Percentiles rank a stretch among this genome's conserved stretches.
Evolutionary conservation across 2,797 vertebrate genomes (phyloP).

Genomic region (Pangasius sanitwongsei): DNA sequence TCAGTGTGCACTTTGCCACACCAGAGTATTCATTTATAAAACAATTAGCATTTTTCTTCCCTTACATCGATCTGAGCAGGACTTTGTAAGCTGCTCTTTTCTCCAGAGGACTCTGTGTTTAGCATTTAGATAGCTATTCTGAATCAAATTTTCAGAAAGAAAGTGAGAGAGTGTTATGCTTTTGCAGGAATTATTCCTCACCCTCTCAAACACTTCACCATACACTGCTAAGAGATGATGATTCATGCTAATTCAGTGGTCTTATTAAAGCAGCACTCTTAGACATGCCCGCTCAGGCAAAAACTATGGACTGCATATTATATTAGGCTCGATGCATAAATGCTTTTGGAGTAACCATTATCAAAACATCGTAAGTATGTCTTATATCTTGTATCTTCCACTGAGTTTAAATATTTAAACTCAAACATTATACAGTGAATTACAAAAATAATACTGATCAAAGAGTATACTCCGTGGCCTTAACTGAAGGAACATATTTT

Average conservation of each 20-base stretch:
- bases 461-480: neutral
- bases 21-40: constrained; percentile 47
- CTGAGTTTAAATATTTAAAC: neutral
- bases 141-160: constrained; percentile 33
- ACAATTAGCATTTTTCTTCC: constrained; percentile 48
- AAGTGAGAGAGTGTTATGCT: constrained; percentile 8
- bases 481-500: neutral
- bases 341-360: neutral
- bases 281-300: neutral
- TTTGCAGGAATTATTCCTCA: constrained; percentile 4
- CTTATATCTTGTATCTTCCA: neutral
- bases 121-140: constrained; percentile 57
- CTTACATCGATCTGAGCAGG: constrained; percentile 35
- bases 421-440: neutral
- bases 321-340: neutral
- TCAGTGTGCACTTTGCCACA: constrained; percentile 33
- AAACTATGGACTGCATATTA: neutral
- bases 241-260: neutral
- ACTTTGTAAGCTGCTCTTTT: constrained; percentile 38
- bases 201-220: neutral
- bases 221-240: neutral
- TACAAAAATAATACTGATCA: neutral
- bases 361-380: too few species aligned
- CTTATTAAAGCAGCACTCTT: neutral
- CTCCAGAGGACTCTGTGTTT: constrained; percentile 50